These are phyloP conservation scores for Eupithecia pulchellata DNA, from an alignment of 2,888 invertebrate genomes.

Conservation along the genomic window DNA sequence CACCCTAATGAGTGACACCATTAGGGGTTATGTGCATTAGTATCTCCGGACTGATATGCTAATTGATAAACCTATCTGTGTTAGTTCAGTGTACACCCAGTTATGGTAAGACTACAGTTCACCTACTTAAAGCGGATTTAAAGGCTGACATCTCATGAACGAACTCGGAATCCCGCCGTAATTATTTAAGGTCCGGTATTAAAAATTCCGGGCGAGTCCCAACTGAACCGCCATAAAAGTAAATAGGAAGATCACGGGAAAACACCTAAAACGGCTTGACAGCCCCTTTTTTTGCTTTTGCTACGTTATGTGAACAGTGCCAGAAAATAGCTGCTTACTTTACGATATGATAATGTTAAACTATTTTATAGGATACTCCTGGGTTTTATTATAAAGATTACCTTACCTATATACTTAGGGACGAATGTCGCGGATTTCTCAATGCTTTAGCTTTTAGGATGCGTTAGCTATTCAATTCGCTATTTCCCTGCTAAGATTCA, in stretches of 20 bases:
- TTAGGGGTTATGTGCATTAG: not conserved
- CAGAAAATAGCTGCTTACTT: not conserved
- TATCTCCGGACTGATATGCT: not conserved
- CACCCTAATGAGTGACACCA: not conserved
- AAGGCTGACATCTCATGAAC: conserved; percentile 16
- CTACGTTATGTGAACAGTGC: conserved; percentile 1
- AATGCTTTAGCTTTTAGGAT: not conserved
- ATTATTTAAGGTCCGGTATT: conserved; percentile 19
- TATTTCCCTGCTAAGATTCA: not conserved
- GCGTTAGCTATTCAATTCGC: not conserved
- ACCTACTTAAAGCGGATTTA: conserved; percentile 12
- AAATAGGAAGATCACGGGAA: conserved; percentile 9
- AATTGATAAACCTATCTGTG: not conserved
- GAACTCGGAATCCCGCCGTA: conserved; percentile 10
- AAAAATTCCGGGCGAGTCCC: conserved; percentile 21
- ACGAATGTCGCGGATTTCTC: not conserved
- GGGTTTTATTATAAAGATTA: not conserved
- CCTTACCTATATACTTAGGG: not conserved
- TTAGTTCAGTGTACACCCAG: not conserved
- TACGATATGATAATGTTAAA: not conserved
- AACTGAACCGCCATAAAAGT: conserved; percentile 12
- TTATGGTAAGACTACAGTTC: not conserved
- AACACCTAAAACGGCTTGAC: conserved; percentile 7
- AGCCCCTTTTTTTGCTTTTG: not conserved
- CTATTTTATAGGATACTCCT: not conserved